phyloP scores from a whole-genome alignment of 2,888 invertebrate species.

The Volucella zonaria region DNA sequence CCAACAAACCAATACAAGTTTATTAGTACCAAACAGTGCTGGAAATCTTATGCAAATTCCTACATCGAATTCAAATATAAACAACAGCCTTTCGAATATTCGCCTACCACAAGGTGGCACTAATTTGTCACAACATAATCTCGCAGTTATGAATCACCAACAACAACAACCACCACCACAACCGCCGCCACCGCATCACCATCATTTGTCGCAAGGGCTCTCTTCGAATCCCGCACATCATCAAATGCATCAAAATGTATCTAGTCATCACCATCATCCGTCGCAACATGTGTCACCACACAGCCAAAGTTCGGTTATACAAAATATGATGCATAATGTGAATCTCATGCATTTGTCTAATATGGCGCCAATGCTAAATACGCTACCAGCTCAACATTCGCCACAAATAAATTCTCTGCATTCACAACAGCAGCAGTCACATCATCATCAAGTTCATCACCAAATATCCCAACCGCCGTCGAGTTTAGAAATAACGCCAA shows the following conservation, averaged over 20 bases:
- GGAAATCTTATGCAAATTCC: slow-evolving; percentile 67
- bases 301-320: slow-evolving; percentile 77
- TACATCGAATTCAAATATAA: slow-evolving; percentile 59
- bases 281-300: slow-evolving; percentile 75
- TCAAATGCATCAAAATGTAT: slow-evolving; percentile 72
- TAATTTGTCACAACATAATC: slow-evolving; percentile 73
- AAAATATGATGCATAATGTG: slow-evolving; percentile 81
- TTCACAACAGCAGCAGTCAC: slow-evolving; percentile 76
- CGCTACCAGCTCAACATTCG: slow-evolving; percentile 73
- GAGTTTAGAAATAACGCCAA: slow-evolving; percentile 76
- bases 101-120: slow-evolving; percentile 64
- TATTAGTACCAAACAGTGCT: slow-evolving; percentile 64
- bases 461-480: slow-evolving; percentile 72
- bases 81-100: slow-evolving; percentile 61
- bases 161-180: slow-evolving; percentile 74
- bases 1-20: slow-evolving; percentile 54
- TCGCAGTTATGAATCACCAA: slow-evolving; percentile 68
- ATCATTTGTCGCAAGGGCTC: slow-evolving; percentile 63
- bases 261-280: slow-evolving; percentile 77
- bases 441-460: slow-evolving; percentile 75
- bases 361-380: slow-evolving; percentile 76
- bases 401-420: slow-evolving; percentile 75
- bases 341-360: slow-evolving; percentile 80
- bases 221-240: slow-evolving; percentile 65
- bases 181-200: slow-evolving; percentile 72